Evolutionary conservation across 2,797 vertebrate genomes (phyloP), one percentile per base, ranked within the genome.

Genomic region (Prionace glauca): DNA sequence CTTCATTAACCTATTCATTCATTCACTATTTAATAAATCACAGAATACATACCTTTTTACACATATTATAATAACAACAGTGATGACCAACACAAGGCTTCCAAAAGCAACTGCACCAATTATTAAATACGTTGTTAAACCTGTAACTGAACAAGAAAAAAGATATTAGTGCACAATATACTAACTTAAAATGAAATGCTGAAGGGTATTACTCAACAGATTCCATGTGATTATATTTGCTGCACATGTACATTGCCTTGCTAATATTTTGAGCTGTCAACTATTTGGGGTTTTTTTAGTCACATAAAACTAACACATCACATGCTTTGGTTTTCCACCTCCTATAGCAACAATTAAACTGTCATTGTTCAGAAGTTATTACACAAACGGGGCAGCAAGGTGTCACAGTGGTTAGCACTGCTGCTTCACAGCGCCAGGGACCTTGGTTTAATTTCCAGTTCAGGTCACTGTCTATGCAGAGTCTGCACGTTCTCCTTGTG

Each of bases 81-180:
- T 41, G 20, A 26, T n/a, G 22, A 69, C n/a, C 18, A 41, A 92
- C 11, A 69, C 8, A 92, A 92, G 90, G 65, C 14, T 24, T 36
- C 62, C 90, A 22, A 69, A 69, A 20, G n/a, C n/a, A 69, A 69
- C 36, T 9, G 65, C 90, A 41, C 90, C 62, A 41, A 92, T 69
- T 41, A 92, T 69, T 20, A 69, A n/a, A 41, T 69, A 41, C 65
- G 41, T 67, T 67, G 9, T 41, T 24, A 69, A 4, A 20, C 24
- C 90, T 92, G 90, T 12, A 92, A 92, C 20, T 24, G 41, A 92
- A 92, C n/a, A 92, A 69, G 65, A 92, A n/a, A 92, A 67, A 41
- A 65, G 62, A 91, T 24, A 36, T 91, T n/a, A 91, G 88, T 16
- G 24, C 20, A 36, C 69, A n/a, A 41, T 10, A 92, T 22, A 67